These are phyloP conservation scores for Sericinus montela DNA, from an alignment of 2,888 invertebrate genomes.

Conservation along the genomic window DNA sequence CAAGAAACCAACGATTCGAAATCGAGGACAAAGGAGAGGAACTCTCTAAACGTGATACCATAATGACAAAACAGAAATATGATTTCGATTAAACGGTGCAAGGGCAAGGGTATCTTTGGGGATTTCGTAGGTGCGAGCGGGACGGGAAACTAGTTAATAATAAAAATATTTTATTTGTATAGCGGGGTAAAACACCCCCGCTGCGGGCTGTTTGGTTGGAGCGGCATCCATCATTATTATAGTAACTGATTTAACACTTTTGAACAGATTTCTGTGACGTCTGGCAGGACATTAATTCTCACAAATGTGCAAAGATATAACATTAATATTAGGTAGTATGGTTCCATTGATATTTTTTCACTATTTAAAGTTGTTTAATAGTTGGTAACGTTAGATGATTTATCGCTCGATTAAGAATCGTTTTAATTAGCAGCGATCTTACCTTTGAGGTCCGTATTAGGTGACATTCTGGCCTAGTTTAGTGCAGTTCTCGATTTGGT, in stretches of 20 bases:
- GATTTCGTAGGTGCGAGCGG: slow-evolving; percentile 47
- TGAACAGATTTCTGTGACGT: slow-evolving; percentile 70
- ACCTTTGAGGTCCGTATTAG: slow-evolving; percentile 47
- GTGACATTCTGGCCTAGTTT: slow-evolving; percentile 45
- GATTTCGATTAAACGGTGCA: slow-evolving; percentile 75
- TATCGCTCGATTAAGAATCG: slow-evolving; percentile 9
- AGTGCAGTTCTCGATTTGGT: slow-evolving; percentile 52
- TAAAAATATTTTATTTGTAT: slow-evolving; percentile 79
- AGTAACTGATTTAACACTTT: slow-evolving; percentile 80
- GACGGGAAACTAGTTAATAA: slow-evolving; percentile 69
- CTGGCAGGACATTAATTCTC: slow-evolving; percentile 47
- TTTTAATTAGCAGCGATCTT: slow-evolving; percentile 33
- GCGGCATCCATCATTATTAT: slow-evolving; percentile 78
- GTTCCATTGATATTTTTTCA: neutral
- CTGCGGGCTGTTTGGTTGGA: slow-evolving; percentile 75
- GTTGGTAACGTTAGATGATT: neutral
- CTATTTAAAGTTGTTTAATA: neutral
- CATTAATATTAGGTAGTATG: slow-evolving; percentile 8
- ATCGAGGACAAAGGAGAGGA: slow-evolving; percentile 73
- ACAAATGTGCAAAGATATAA: slow-evolving; percentile 35
- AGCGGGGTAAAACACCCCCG: slow-evolving; percentile 78
- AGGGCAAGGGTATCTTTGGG: slow-evolving; percentile 49
- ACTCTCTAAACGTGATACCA: slow-evolving; percentile 74
- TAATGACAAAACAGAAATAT: slow-evolving; percentile 80
- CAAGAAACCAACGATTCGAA: slow-evolving; percentile 71